Percentiles rank a stretch among this genome's conserved stretches.
Conservation (phyloP, 1,140 invertebrate genomes). For the Drosophila malerkotliana region DNA sequence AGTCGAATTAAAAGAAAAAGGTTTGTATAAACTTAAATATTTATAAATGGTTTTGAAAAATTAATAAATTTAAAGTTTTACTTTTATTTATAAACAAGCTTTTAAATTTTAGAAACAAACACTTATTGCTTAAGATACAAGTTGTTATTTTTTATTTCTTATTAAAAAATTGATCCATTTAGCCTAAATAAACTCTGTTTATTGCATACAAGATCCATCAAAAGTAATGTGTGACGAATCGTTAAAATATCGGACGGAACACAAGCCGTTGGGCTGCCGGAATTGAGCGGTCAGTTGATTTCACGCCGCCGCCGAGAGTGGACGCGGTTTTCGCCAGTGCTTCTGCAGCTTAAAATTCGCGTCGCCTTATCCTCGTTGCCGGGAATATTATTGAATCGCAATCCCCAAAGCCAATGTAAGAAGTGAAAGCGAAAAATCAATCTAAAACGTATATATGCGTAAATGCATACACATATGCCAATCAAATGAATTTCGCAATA, state of each 20-base stretch:
- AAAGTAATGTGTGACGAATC: slow-evolving; percentile 1
- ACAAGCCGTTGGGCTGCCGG: slow-evolving; percentile 13
- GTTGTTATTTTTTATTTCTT: not conserved
- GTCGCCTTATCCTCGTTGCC: slow-evolving; percentile 21
- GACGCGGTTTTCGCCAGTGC: slow-evolving; percentile 41
- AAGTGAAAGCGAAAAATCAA: slow-evolving; percentile 36
- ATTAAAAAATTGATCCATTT: not conserved
- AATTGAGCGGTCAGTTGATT: slow-evolving; percentile 54
- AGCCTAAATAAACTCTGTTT: not conserved
- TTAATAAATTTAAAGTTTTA: not conserved
- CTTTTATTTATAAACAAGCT: not conserved
- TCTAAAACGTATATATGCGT: slow-evolving; percentile 9
- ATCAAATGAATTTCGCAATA: slow-evolving; percentile 8
- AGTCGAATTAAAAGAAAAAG: not conserved
- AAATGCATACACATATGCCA: slow-evolving; percentile 5
- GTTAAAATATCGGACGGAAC: not conserved
- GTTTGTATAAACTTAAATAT: not conserved
- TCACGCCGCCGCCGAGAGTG: slow-evolving; percentile 57
- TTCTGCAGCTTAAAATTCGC: slow-evolving; percentile 33
- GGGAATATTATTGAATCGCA: slow-evolving; percentile 13
- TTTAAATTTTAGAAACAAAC: not conserved
- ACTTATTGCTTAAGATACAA: not conserved
- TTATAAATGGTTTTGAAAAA: not conserved
- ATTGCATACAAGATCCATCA: not conserved
- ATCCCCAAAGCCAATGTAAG: slow-evolving; percentile 12